Percentiles rank a stretch among this genome's conserved stretches.
These are phyloP conservation scores for Trochalopteron elliotii DNA, from an alignment of 2,113 vertebrate genomes.

Conservation along the genomic window DNA sequence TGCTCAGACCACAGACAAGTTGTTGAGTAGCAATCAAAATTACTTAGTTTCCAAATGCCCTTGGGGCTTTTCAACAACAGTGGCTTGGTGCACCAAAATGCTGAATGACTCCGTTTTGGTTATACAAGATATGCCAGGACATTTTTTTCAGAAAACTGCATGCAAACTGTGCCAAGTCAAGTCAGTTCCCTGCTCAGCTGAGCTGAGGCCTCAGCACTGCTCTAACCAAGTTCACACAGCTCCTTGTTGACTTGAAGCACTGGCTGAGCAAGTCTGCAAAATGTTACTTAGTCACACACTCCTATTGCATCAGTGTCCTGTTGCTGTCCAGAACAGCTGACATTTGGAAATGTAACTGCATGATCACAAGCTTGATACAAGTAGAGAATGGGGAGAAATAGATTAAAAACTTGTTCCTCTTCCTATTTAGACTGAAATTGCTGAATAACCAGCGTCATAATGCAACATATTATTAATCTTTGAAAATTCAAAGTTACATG, in stretches of 20 bases:
- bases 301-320: background rate
- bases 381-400: background rate
- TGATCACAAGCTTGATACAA: background rate
- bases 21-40: background rate
- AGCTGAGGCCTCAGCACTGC: background rate
- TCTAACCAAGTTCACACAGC: background rate
- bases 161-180: background rate
- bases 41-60: background rate
- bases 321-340: background rate
- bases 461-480: background rate
- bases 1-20: background rate
- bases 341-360: background rate
- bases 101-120: background rate
- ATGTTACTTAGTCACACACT: background rate
- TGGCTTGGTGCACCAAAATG: background rate
- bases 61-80: background rate
- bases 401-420: background rate
- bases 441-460: background rate
- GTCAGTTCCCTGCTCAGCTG: background rate
- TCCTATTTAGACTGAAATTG: background rate
- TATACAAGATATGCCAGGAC: background rate
- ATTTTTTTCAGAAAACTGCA: background rate
- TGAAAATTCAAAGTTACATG: background rate
- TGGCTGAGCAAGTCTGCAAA: slow-evolving; percentile 25
- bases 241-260: background rate